Conservation (phyloP, 2,113 vertebrate genomes). For the Equus quagga region DNA sequence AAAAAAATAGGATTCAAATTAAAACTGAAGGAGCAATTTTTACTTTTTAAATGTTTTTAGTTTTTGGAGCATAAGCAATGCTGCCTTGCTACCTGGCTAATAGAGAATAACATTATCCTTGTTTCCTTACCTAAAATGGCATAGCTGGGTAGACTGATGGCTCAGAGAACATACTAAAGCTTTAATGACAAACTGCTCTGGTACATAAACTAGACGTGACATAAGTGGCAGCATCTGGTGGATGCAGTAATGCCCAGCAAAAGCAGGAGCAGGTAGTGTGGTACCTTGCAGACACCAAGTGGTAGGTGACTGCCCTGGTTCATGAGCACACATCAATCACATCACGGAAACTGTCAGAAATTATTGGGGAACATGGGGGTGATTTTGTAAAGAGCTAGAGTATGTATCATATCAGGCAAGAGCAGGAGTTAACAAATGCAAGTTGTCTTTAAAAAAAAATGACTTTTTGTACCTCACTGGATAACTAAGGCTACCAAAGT, state of each 20-base stretch:
- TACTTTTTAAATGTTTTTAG: background rate
- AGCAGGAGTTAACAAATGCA: background rate
- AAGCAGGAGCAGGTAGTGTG: background rate
- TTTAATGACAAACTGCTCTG: background rate
- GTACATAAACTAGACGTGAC: background rate
- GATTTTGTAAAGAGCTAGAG: background rate
- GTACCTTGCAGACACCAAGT: background rate
- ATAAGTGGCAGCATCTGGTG: background rate
- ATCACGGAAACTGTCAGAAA: background rate
- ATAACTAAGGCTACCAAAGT: background rate
- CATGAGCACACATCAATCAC: background rate
- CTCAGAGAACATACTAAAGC: background rate
- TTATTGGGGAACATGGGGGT: background rate
- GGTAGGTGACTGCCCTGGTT: background rate
- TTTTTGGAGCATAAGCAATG: background rate
- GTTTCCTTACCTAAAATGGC: background rate
- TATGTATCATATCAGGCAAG: background rate
- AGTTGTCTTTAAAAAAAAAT: background rate
- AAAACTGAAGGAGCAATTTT: constrained; percentile 15
- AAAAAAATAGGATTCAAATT: background rate
- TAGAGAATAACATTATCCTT: background rate
- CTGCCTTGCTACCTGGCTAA: background rate
- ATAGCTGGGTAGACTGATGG: background rate
- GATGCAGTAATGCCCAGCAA: background rate
- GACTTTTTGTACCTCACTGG: background rate